phyloP scores from a whole-genome alignment of 2,113 vertebrate species.

The Corythornis vintsioides region DNA sequence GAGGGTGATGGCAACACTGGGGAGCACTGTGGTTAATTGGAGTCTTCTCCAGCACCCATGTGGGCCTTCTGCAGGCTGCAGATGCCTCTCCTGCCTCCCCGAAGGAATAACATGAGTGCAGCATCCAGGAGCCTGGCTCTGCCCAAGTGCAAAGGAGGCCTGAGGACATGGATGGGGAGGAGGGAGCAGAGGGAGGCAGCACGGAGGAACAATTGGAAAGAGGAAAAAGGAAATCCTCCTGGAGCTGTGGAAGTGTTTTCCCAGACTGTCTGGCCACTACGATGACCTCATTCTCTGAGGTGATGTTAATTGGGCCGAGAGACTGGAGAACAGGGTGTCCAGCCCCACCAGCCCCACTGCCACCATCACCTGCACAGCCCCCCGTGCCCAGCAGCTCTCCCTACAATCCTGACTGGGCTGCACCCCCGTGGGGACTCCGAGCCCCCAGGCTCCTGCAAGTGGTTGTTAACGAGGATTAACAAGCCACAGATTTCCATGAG shows the following conservation, averaged over 20 bases:
- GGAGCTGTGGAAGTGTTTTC: slow-evolving; percentile 66
- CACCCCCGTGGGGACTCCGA: accelerated
- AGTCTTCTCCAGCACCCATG: neutral
- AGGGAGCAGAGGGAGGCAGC: slow-evolving; percentile 15
- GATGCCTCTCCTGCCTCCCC: neutral
- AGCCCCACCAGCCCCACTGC: neutral
- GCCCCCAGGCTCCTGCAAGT: neutral
- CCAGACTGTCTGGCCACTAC: slow-evolving; percentile 64
- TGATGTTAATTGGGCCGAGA: slow-evolving; percentile 9
- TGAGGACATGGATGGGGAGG: slow-evolving; percentile 41
- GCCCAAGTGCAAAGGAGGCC: slow-evolving; percentile 31
- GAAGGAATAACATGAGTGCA: accelerated
- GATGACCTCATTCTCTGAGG: slow-evolving; percentile 52
- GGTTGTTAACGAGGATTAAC: neutral
- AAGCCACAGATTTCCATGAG: neutral
- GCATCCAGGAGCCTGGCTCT: neutral
- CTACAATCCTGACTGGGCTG: neutral
- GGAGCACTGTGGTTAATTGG: accelerated
- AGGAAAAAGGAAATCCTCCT: slow-evolving; percentile 73
- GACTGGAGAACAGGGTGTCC: neutral
- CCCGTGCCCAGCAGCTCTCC: neutral
- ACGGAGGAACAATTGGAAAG: slow-evolving; percentile 60
- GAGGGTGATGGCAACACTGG: too few relatives aligned
- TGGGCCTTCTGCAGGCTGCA: neutral
- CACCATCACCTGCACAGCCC: neutral